Conservation (phyloP, 1,140 invertebrate species). For the Leucophenga varia region DNA sequence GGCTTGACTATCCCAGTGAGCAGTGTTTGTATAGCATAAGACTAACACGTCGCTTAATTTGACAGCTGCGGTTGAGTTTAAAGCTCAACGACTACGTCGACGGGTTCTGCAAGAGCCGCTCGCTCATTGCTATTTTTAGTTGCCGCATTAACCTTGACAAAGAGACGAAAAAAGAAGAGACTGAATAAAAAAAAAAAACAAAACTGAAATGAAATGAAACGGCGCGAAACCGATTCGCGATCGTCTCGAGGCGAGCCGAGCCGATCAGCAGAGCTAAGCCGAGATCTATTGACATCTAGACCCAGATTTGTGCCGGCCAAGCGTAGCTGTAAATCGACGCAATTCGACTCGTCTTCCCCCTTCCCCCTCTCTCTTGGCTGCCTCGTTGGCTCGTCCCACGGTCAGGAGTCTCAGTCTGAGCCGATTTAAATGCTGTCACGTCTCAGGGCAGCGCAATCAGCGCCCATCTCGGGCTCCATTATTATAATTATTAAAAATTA, state of each 20-base stretch:
- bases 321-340: conserved; percentile 40
- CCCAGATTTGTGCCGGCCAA: conserved; percentile 34
- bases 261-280: conserved; percentile 17
- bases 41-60: conserved; percentile 35
- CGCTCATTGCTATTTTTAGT: conserved; percentile 48
- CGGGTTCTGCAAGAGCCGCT: conserved; percentile 28
- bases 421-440: conserved; percentile 38
- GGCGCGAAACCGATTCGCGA: too few species aligned
- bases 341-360: too few species aligned
- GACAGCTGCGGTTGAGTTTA: conserved; percentile 37
- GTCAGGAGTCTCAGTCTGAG: conserved; percentile 12
- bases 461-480: conserved; percentile 37
- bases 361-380: too few species aligned
- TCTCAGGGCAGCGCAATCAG: conserved; percentile 34
- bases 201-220: too few species aligned
- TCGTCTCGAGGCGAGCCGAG: too few species aligned
- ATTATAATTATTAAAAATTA: conserved; percentile 55
- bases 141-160: too few species aligned
- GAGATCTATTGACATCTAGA: conserved; percentile 38
- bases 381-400: neutral
- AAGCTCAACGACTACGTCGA: conserved; percentile 11
- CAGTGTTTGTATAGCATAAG: conserved; percentile 44
- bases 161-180: too few species aligned
- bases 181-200: too few species aligned
- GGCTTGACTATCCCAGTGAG: too few species aligned